phyloP scores from a whole-genome alignment of 2,888 invertebrate species.

The Electrophaes corylata region DNA sequence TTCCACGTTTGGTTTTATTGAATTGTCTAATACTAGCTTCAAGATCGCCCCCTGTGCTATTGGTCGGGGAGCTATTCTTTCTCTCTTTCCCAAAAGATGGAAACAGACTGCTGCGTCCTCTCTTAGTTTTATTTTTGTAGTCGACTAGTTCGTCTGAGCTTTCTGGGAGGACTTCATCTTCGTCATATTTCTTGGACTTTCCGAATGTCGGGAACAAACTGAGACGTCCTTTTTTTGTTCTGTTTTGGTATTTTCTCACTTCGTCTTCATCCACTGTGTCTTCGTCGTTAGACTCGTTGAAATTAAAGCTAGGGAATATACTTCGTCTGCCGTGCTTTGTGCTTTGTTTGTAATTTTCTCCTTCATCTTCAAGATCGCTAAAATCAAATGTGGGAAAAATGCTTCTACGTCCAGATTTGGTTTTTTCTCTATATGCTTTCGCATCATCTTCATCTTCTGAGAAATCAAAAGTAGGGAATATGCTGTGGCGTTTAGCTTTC shows the following conservation, averaged over 20 bases:
- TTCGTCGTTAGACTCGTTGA: slow-evolving; percentile 64
- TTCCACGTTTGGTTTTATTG: slow-evolving; percentile 62
- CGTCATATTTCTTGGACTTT: slow-evolving; percentile 60
- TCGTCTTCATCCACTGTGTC: slow-evolving; percentile 74
- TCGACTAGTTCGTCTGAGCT: slow-evolving; percentile 75
- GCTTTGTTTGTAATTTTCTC: slow-evolving; percentile 68
- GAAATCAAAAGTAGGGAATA: slow-evolving; percentile 73
- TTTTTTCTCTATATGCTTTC: slow-evolving; percentile 67
- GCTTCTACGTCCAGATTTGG: slow-evolving; percentile 67
- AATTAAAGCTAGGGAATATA: slow-evolving; percentile 75
- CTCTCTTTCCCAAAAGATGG: slow-evolving; percentile 75
- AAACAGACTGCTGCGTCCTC: slow-evolving; percentile 70
- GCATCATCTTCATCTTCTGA: slow-evolving; percentile 75
- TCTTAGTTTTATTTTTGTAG: slow-evolving; percentile 72
- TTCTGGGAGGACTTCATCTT: slow-evolving; percentile 72
- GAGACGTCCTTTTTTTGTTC: slow-evolving; percentile 71
- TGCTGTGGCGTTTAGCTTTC: slow-evolving; percentile 68
- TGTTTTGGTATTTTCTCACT: slow-evolving; percentile 70
- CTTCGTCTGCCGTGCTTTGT: slow-evolving; percentile 71
- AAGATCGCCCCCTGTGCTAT: slow-evolving; percentile 61
- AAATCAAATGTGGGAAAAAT: slow-evolving; percentile 77
- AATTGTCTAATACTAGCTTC: slow-evolving; percentile 74
- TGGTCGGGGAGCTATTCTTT: slow-evolving; percentile 63
- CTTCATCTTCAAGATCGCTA: slow-evolving; percentile 68
- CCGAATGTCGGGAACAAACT: slow-evolving; percentile 77